Evolutionary conservation across 1,140 invertebrate species (phyloP).

Genomic region (Pseudobourletiella spinata): DNA sequence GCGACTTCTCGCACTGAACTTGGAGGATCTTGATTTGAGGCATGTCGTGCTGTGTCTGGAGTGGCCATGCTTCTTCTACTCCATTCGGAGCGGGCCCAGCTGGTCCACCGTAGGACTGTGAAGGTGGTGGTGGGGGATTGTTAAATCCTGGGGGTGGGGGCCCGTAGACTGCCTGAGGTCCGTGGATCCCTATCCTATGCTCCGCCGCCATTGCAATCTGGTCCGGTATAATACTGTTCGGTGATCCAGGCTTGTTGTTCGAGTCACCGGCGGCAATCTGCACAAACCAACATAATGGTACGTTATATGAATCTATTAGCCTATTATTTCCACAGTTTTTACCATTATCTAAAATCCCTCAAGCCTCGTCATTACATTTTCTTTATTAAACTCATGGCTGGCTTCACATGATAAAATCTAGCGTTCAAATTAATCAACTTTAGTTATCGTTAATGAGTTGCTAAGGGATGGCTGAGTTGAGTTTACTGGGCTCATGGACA

Average conservation of each 20-base stretch:
- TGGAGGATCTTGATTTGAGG: conserved; percentile 84
- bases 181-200: conserved; percentile 53
- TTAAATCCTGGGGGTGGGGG: conserved; percentile 44
- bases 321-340: no score
- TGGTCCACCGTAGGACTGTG: conserved; percentile 45
- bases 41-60: conserved; percentile 61
- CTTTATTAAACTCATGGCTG: not conserved
- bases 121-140: conserved; percentile 43
- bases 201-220: conserved; percentile 32
- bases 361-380: not conserved
- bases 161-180: conserved; percentile 67
- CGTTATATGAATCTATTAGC: no score
- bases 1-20: conserved; percentile 90
- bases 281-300: not conserved
- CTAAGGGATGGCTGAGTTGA: no score
- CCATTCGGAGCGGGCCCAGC: conserved; percentile 37
- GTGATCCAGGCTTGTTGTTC: conserved; percentile 1
- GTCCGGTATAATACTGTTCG: conserved; percentile 23
- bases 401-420: not conserved
- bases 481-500: no score
- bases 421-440: no score
- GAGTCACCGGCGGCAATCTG: conserved; percentile 21
- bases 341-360: no score
- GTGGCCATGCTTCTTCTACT: conserved; percentile 68
- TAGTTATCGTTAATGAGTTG: no score